Percentiles rank a stretch among this genome's conserved stretches.
Evolutionary conservation across 2,113 vertebrate genomes (phyloP).

Genomic region (Salvelinus namaycush): DNA sequence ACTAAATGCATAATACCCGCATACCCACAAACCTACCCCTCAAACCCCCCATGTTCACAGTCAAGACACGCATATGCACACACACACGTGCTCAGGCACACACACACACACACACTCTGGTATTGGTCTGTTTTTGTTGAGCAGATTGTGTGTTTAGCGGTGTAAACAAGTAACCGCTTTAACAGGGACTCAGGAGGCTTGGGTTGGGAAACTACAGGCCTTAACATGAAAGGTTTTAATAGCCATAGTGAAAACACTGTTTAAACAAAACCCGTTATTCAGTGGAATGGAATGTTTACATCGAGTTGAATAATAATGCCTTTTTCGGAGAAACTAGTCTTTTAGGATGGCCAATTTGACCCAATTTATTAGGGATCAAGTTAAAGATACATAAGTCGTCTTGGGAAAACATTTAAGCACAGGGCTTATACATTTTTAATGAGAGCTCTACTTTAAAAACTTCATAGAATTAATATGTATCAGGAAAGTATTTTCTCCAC

Average conservation of each 20-base stretch:
- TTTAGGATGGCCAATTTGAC: slow-evolving; percentile 67
- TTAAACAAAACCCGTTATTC: slow-evolving; percentile 50
- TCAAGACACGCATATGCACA: slow-evolving; percentile 8
- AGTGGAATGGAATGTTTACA: slow-evolving; percentile 64
- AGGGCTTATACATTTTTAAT: slow-evolving; percentile 80
- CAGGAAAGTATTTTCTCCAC: slow-evolving; percentile 81
- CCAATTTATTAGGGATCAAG: slow-evolving; percentile 74
- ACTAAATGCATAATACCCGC: slow-evolving; percentile 62
- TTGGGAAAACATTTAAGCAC: slow-evolving; percentile 68
- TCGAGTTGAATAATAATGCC: slow-evolving; percentile 59
- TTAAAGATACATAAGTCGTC: slow-evolving; percentile 62
- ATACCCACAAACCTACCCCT: slow-evolving; percentile 48
- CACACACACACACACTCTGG: slow-evolving; percentile 26
- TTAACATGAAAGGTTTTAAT: slow-evolving; percentile 58
- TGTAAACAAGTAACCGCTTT: slow-evolving; percentile 72
- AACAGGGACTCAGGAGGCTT: slow-evolving; percentile 56
- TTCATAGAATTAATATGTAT: slow-evolving; percentile 92
- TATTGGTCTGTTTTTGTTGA: slow-evolving; percentile 61
- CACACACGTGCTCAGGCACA: slow-evolving; percentile 14
- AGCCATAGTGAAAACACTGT: slow-evolving; percentile 58
- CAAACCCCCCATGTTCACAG: slow-evolving; percentile 29
- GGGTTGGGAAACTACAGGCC: slow-evolving; percentile 48
- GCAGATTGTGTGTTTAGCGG: slow-evolving; percentile 71
- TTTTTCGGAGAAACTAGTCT: slow-evolving; percentile 51
- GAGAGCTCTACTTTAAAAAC: slow-evolving; percentile 80